Base-by-base conservation (phyloP, 2,888 invertebrate genomes). In the Cecidostiba fungosa region DNA sequence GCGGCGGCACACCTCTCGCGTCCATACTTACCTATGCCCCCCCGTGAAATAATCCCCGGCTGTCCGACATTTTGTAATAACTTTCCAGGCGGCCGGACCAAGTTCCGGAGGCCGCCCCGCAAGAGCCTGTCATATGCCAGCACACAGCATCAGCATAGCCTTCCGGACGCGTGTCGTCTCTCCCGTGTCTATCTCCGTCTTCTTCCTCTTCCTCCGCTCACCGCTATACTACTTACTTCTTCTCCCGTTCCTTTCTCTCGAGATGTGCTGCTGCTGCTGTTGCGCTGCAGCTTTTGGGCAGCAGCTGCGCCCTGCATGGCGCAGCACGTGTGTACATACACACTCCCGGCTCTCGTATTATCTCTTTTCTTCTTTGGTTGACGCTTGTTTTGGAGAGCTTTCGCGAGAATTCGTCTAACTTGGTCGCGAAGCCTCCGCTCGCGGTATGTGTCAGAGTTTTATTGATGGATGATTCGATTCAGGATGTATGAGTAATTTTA, bases 221-320 rank as follows among this genome's bases (percentile, higher is more conserved):
- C 54, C n/a, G 54, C 54, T n/a, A 43, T 23, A 59, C 43, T 59
- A n/a, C 54, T 59, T 59, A n/a, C 54, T 59, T n/a, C 54, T 54
- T 54, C 54, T 23, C n/a, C 54, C 8, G n/a, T 29, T 26, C 66
- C 29, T 66, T 26, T 66, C 66, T 10, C 29, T 66, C 16, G 23
- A 26, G 23, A 66, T 66, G 29, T 50, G 50, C 50, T 16, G 50
- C 50, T 16, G 50, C 50, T 16, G 50, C 54, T 16, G 54, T n/a
- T 66, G 66, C 66, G 29, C 54, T 59, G 54, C 66, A 66, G 66
- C 59, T 69, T 78, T 78, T 39, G 43, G 59, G n/a, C 62, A 50
- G 79, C 81, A 81, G 81, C 81, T 81, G 81, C 62, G 43, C 62
- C 62, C 73, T 73, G 59, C 73, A 73, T 81, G 81, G 73, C 43